Evolutionary conservation across 2,797 vertebrate species (phyloP).

Genomic region (Acrocephalus scirpaceus): DNA sequence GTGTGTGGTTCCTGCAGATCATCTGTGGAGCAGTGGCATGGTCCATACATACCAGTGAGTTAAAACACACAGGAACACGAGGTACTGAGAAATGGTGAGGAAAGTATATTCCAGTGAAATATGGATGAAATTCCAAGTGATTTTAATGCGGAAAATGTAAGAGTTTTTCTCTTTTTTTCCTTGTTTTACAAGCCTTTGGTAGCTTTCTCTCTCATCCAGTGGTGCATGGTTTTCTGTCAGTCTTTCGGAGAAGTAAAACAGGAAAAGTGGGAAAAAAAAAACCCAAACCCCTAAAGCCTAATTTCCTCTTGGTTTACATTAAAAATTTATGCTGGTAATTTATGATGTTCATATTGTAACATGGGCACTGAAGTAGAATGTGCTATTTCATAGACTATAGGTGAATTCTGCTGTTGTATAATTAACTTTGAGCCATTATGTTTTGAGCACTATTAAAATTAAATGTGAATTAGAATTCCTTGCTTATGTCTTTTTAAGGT

Average conservation of each 20-base stretch:
- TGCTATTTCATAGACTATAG: neutral
- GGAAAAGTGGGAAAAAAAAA: neutral
- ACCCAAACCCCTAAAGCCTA: neutral
- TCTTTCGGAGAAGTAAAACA: neutral
- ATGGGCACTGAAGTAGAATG: neutral
- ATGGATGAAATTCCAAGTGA: neutral
- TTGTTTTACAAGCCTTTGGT: neutral
- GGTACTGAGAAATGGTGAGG: neutral
- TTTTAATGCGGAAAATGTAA: neutral
- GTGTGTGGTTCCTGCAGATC: neutral
- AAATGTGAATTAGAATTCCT: neutral
- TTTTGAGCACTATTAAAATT: neutral
- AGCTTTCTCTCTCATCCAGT: neutral
- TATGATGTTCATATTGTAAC: neutral
- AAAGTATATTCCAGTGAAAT: neutral
- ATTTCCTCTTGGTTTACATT: neutral
- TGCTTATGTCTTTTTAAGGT: constrained; percentile 75
- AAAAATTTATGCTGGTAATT: neutral
- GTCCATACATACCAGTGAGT: neutral
- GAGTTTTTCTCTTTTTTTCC: neutral
- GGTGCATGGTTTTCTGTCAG: neutral
- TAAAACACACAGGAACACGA: neutral
- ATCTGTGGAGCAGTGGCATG: neutral
- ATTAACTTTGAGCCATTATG: neutral
- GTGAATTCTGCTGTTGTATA: neutral